Evolutionary conservation across 1,140 invertebrate genomes (phyloP), one percentile per base, ranked within the genome.

Genomic region (Trachymyrmex cornetzi): DNA sequence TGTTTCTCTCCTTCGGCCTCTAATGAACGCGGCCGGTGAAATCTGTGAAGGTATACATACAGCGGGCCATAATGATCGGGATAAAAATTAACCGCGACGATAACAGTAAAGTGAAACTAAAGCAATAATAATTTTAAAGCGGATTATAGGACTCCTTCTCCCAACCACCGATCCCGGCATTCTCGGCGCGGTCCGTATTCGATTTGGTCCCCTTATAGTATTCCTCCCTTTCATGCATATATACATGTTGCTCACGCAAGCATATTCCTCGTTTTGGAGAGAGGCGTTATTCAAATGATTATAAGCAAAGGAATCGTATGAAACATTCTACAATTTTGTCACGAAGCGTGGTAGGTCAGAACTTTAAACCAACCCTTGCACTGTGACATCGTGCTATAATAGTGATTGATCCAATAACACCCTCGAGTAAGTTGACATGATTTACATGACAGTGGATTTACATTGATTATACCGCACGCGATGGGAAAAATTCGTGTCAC

Each of bases 81-180:
- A 72, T 88, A 82, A 89, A 88, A 89, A 89, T 89, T 86, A 77
- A 61, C 82, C 22, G n/a, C 22, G 16, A 19, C 57, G 27, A 85
- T 88, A 81, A 88, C 53, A 50, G 22, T 72, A 77, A 86, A 80
- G 53, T 50, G 22, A 64, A 57, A 64, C 71, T 69, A 77, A 71
- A 55, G 27, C 55, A 67, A 88, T 69, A 59, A 86, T 67, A 38
- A 81, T 69, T 81, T 55, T 81, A 71, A 88, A 89, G 69, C 72
- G 77, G 88, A 89, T 89, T 86, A 87, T 63, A 61, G 57, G 86
- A 22, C 19, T 61, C 24, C 48, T n/a, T n/a, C n/a, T n/a, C n/a
- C n/a, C n/a, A n/a, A 22, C 3, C 7, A 3, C 38, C 24, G 53
- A 63, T 14, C 19, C 14, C 55, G 24, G 19, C 24, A 22, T 50